phyloP scores from a whole-genome alignment of 23 tunicate species.

The Styela plicata region DNA sequence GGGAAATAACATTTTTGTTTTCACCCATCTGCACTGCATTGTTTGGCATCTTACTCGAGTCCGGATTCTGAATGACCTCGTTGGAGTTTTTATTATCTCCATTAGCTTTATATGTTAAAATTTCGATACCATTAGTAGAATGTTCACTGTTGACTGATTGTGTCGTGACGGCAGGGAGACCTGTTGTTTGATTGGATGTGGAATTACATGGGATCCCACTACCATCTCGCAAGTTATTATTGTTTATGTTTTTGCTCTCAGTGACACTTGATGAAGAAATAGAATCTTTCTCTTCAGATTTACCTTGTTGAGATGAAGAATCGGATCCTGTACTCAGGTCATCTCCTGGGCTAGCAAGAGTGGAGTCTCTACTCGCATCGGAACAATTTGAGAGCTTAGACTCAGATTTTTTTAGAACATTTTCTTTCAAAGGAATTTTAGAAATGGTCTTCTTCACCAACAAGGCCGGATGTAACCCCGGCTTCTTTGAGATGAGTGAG shows the following conservation, averaged over 20 bases:
- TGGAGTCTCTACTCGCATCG: slow-evolving; percentile 17
- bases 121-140: background rate
- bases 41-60: background rate
- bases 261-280: background rate
- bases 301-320: slow-evolving; percentile 1
- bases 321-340: background rate
- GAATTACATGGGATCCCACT: background rate
- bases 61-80: background rate
- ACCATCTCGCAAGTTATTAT: background rate
- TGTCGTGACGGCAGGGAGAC: background rate
- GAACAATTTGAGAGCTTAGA: slow-evolving; percentile 17
- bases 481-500: slow-evolving; percentile 56
- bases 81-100: background rate
- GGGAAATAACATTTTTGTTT: background rate
- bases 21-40: background rate
- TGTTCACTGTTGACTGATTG: background rate
- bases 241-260: slow-evolving; percentile 9
- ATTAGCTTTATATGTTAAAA: background rate
- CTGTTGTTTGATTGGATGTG: background rate
- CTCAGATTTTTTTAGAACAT: slow-evolving; percentile 7
- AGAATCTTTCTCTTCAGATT: background rate
- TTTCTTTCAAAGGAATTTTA: background rate
- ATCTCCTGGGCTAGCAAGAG: background rate
- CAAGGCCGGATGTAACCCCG: slow-evolving; percentile 45
- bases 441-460: slow-evolving; percentile 14